Conservation (phyloP, 2,113 vertebrate species). For the Hiodon alosoides region DNA sequence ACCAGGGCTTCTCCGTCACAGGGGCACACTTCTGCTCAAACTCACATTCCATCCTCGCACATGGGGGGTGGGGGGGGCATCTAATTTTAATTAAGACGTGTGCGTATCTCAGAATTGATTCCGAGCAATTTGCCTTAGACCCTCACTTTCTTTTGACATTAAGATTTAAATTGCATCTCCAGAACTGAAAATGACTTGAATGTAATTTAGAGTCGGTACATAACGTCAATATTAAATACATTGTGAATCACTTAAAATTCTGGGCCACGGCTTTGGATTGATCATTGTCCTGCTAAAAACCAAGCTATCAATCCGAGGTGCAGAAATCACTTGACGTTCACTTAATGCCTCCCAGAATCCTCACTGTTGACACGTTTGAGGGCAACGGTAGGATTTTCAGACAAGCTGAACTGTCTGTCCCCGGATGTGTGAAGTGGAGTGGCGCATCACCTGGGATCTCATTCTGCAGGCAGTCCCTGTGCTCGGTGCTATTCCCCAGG, state of each 20-base stretch:
- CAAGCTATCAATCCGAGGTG: too few species aligned
- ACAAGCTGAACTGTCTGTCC: too few species aligned
- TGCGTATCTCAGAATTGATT: background rate
- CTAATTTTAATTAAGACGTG: slow-evolving; percentile 40
- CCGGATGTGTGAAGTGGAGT: too few species aligned
- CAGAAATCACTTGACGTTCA: too few species aligned
- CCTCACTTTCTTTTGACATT: slow-evolving; percentile 41
- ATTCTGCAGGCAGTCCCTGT: slow-evolving; percentile 77
- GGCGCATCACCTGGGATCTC: slow-evolving; percentile 82
- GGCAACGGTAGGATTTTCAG: too few species aligned
- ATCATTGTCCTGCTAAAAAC: too few species aligned
- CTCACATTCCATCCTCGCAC: background rate
- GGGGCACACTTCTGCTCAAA: background rate
- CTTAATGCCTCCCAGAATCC: too few species aligned
- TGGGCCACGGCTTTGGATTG: too few species aligned
- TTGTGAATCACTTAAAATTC: background rate
- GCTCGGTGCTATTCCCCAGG: slow-evolving; percentile 83
- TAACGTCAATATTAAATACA: slow-evolving; percentile 60
- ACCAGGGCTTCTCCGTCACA: background rate
- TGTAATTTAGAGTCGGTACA: slow-evolving; percentile 51
- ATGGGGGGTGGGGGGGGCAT: background rate
- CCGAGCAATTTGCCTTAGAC: slow-evolving; percentile 17
- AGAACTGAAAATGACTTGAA: slow-evolving; percentile 40
- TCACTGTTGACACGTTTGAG: too few species aligned
- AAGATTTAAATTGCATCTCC: slow-evolving; percentile 41